Conservation (phyloP, 2,113 vertebrate species). For the Sturnira hondurensis region DNA sequence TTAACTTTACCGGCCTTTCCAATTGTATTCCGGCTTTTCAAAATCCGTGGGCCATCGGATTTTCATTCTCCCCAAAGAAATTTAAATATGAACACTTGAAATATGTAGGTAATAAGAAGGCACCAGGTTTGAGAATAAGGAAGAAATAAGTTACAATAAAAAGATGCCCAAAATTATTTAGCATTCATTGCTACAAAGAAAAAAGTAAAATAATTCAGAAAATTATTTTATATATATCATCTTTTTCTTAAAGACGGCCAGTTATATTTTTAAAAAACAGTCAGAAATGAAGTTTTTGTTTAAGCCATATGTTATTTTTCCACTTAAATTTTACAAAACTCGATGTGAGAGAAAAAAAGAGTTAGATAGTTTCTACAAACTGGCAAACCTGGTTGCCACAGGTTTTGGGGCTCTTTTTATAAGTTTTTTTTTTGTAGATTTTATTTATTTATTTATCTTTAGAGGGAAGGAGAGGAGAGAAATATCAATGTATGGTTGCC, state of each 20-base stretch:
- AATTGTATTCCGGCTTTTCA: constrained; percentile 38
- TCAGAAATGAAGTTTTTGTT: constrained; percentile 51
- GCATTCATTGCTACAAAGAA: constrained; percentile 37
- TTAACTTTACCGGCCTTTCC: constrained; percentile 43
- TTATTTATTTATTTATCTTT: too few species aligned
- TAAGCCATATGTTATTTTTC: constrained; percentile 49
- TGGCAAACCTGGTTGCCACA: constrained; percentile 41
- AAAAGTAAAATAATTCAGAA: constrained; percentile 59
- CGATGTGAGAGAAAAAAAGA: constrained; percentile 55
- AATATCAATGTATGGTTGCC: too few species aligned
- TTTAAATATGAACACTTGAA: constrained; percentile 55
- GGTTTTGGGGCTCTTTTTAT: too few species aligned
- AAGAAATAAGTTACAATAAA: constrained; percentile 26
- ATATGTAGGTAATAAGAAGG: constrained; percentile 49
- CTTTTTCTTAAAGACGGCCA: constrained; percentile 55
- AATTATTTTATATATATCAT: constrained; percentile 26
- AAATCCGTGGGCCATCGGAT: constrained; percentile 42
- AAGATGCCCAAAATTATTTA: constrained; percentile 10
- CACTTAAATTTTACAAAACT: constrained; percentile 57
- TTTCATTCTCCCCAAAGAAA: constrained; percentile 64
- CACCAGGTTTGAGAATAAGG: constrained; percentile 2
- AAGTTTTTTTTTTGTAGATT: too few species aligned
- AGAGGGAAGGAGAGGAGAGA: too few species aligned
- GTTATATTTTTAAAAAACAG: not conserved
- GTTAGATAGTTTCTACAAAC: constrained; percentile 42